Conservation (phyloP, 1,140 invertebrate genomes). For the Copidosoma floridanum region DNA sequence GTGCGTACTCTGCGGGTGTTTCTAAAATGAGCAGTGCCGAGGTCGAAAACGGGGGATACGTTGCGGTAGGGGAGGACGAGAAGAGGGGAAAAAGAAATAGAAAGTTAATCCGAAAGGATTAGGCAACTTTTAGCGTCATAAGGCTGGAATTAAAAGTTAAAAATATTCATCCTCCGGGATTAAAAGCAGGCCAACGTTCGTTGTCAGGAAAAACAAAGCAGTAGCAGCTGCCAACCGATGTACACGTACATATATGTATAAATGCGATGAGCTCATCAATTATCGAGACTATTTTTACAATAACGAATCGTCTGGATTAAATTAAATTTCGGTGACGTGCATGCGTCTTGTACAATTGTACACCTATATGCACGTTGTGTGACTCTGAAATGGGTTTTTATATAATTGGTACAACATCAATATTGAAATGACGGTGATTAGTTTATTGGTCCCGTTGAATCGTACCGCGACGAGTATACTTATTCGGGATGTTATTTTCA, state of each 20-base stretch:
- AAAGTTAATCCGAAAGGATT: conserved; percentile 9
- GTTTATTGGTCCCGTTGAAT: no score
- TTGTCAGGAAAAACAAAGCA: conserved; percentile 24
- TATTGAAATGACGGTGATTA: no score
- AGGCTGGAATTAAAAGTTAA: conserved; percentile 19
- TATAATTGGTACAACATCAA: no score
- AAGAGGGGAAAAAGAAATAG: background rate
- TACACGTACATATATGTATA: no score
- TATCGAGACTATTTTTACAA: background rate
- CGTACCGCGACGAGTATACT: no score
- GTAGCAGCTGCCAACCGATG: no score
- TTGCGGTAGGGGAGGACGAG: background rate
- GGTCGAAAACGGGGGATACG: background rate
- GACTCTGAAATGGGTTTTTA: no score
- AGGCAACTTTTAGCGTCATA: conserved; percentile 2
- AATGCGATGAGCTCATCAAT: background rate
- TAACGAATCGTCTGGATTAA: no score
- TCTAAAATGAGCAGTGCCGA: background rate
- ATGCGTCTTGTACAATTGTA: no score
- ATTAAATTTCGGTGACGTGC: no score
- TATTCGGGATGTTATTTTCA: no score
- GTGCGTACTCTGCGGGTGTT: background rate
- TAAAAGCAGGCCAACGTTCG: background rate
- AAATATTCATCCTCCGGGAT: background rate
- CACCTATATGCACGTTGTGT: no score